Base-by-base conservation (phyloP, 2,888 invertebrate genomes). In the Cephalotes varians region DNA sequence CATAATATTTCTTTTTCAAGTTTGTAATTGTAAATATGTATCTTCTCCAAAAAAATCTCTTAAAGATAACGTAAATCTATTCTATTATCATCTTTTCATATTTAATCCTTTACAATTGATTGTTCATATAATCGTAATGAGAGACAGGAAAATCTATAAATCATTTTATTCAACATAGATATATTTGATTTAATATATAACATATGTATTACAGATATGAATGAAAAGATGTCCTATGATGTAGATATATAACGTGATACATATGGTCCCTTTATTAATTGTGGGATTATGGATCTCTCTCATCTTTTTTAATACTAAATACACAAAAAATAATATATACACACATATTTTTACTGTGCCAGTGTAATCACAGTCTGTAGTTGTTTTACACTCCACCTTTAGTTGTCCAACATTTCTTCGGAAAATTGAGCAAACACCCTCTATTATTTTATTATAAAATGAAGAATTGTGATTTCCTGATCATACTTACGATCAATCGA, bases 201-300 rank as follows among this genome's bases (percentile, higher is more conserved):
- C 51, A 28, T 65, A 65, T n/a, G 67, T 31, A 28, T 74, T 54
- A 67, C 54, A 69, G 77, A 76, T 44, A 51, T 47, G 51, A 76
- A 76, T 79, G 44, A 58, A 69, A 82, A 69, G 62, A 1, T 73
- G 51, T 64, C 34, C 72, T 83, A 83, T 56, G 72, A 76, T 31
- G 73, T 72, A 84, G 49, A 25, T 77, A 69, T 56, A 51, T 69
- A 84, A 82, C 73, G 25, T 81, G 83, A 87, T 85, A 84, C 28
- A 72, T 47, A 82, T 88, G 88, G 88, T 88, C 88, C 88, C 89
- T 87, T 85, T 73, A 80, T 86, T 85, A 81, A 86, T 65, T 81
- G 18, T 83, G 76, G 64, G 47, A 85, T 86, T 79, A 84, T 58
- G 74, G 58, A 89, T 60, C n/a, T 62, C 34, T 60, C 37, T 64